These are phyloP conservation scores for Meliscaeva auricollis DNA, from an alignment of 2,888 invertebrate genomes.

Conservation along the genomic window DNA sequence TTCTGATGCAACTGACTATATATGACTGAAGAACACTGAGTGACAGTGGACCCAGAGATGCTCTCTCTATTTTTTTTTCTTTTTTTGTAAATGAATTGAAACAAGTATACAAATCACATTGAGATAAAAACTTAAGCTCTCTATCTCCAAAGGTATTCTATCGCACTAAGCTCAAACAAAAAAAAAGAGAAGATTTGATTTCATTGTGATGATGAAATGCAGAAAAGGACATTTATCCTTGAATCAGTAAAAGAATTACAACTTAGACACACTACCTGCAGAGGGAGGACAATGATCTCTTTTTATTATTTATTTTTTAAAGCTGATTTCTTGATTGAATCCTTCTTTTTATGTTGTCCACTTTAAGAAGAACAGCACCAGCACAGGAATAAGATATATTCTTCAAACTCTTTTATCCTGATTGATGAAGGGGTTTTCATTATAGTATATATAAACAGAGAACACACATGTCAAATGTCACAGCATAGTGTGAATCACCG, in stretches of 20 bases:
- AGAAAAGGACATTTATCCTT: constrained; percentile 18
- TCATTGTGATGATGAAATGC: constrained; percentile 43
- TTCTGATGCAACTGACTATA: constrained; percentile 10
- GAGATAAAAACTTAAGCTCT: constrained; percentile 30
- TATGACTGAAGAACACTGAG: no score
- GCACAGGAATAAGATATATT: constrained; percentile 45
- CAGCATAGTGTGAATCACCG: constrained; percentile 39
- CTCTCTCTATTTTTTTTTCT: no score
- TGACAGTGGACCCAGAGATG: constrained; percentile 15
- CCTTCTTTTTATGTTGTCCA: constrained; percentile 13
- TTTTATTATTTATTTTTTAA: background rate
- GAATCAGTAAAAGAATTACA: constrained; percentile 3
- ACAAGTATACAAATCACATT: constrained; percentile 29
- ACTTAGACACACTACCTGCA: background rate
- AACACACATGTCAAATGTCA: constrained; percentile 44
- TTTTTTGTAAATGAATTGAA: constrained; percentile 4
- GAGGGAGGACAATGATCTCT: background rate
- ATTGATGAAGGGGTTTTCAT: constrained; percentile 63
- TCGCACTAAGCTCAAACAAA: constrained; percentile 18
- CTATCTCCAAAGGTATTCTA: constrained; percentile 7
- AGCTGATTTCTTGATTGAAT: constrained; percentile 44
- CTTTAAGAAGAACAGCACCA: constrained; percentile 18
- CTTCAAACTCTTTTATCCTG: constrained; percentile 53
- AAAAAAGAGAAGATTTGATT: constrained; percentile 56
- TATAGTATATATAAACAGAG: constrained; percentile 3